phyloP scores from a whole-genome alignment of 2,888 invertebrate species.

The Trachelus stipa region DNA sequence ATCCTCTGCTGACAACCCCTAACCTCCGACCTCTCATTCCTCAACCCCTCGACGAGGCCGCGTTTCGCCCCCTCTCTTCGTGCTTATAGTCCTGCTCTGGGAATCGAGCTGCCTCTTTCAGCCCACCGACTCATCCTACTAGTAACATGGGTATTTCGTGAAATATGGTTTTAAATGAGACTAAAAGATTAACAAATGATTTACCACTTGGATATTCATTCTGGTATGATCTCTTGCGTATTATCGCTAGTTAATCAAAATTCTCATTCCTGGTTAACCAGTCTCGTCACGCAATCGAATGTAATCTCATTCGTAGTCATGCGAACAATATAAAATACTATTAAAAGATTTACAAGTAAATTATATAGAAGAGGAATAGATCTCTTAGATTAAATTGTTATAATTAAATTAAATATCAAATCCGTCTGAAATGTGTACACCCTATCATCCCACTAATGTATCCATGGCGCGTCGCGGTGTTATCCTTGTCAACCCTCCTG shows the following conservation, averaged over 20 bases:
- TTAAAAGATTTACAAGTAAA: background rate
- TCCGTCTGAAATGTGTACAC: background rate
- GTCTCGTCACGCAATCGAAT: background rate
- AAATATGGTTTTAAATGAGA: slow-evolving; percentile 57
- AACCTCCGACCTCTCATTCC: slow-evolving; percentile 29
- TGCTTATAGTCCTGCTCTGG: slow-evolving; percentile 16
- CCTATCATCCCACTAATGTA: slow-evolving; percentile 44
- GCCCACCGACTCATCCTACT: slow-evolving; percentile 28
- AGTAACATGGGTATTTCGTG: slow-evolving; percentile 36
- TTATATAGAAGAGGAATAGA: background rate
- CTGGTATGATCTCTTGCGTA: background rate
- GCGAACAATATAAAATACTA: background rate
- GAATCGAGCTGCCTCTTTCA: slow-evolving; percentile 8
- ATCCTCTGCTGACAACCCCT: slow-evolving; percentile 47
- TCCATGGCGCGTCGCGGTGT: slow-evolving; percentile 32
- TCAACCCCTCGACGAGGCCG: slow-evolving; percentile 28
- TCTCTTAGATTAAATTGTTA: background rate
- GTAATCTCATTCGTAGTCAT: too few relatives aligned
- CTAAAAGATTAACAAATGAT: slow-evolving; percentile 53
- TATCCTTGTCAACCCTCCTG: slow-evolving; percentile 30
- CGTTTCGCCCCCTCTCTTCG: slow-evolving; percentile 11
- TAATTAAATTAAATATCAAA: background rate
- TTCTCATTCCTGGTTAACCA: background rate
- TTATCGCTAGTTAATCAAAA: background rate
- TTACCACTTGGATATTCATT: slow-evolving; percentile 50